Base-by-base conservation (phyloP, 2,888 invertebrate genomes). In the Caenorhabditis sp. region DNA sequence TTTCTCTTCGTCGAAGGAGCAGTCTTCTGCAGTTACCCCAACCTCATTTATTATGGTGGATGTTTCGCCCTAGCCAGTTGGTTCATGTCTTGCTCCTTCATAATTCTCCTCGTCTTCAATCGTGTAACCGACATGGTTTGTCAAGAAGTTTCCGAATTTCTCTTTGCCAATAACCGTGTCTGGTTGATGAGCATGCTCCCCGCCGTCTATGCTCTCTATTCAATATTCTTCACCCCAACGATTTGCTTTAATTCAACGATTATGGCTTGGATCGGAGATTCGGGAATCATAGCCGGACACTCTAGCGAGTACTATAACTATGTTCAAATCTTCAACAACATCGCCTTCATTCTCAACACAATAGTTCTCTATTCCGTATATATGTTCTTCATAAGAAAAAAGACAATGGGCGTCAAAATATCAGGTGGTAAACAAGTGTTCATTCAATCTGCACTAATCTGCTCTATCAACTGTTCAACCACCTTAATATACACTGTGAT, bases 1-100 rank as follows among this genome's bases (percentile, higher is more conserved):
- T 70, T 64, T 54, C 52, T 77, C 23, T 71, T 73, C 67, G 68
- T 77, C 12, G 59, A 69, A 50, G 77, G 77, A 53, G 73, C 77
- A 14, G 77, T 77, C 3, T 77, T 68, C 38, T 77, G 77, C 60
- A 74, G 52, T 27, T 63, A 77, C 26, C 74, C 73, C 7, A 71
- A 61, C 4, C 70, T 77, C 26, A 74, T 77, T 59, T 71, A 77
- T 61, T 38, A 74, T n/a, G 57, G 70, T 50, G 77, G 77, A 3
- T 52, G 63, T 12, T 8, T 68, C 12, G 69, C 59, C 23, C 20
- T 58, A 63, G 67, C 43, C 27, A 43, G 63, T n/a, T 71, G 71
- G 71, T 60, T 63, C 26, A 59, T 56, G 59, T 63, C 71, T 0
- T 71, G 71, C 50, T 52, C 57, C 7, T 59, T 60, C 0, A 63